A percentile compares a stretch with the other conserved stretches of the same genome.
These are phyloP conservation scores for Creontiades dilutus DNA, from an alignment of 2,888 invertebrate genomes.

Conservation along the genomic window DNA sequence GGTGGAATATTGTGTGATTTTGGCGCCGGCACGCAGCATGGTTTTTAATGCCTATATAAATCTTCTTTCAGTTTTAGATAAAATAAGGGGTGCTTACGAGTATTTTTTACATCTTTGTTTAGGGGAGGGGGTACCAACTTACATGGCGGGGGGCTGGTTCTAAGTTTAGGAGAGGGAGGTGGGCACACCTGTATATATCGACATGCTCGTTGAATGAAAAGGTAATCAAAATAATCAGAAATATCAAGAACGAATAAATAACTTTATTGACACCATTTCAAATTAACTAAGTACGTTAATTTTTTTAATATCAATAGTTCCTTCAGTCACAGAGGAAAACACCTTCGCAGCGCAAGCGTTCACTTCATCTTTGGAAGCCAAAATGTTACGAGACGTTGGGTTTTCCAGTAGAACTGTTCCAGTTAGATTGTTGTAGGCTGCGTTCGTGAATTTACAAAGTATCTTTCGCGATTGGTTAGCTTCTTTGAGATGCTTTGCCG, in stretches of 20 bases:
- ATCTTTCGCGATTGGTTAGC: conserved; percentile 21
- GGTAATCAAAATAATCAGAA: neutral
- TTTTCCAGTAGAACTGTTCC: conserved; percentile 57
- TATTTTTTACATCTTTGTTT: too few species aligned
- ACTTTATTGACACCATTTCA: conserved; percentile 17
- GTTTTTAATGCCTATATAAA: too few species aligned
- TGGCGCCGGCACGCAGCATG: too few species aligned
- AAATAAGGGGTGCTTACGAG: too few species aligned
- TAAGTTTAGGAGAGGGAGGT: too few species aligned
- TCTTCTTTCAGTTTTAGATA: too few species aligned
- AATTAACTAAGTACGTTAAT: conserved; percentile 15
- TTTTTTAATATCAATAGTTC: conserved; percentile 38
- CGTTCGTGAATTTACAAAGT: conserved; percentile 41
- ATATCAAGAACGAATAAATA: conserved; percentile 2
- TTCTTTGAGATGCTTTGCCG: neutral
- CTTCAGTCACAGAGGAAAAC: conserved; percentile 22
- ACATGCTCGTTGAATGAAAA: too few species aligned
- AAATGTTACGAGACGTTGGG: conserved; percentile 33
- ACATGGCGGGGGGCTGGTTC: too few species aligned
- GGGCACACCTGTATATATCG: too few species aligned
- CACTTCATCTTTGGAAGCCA: conserved; percentile 34
- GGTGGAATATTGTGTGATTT: too few species aligned
- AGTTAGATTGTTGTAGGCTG: conserved; percentile 51
- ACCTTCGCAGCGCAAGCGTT: conserved; percentile 23
- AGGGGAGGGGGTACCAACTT: too few species aligned